These are phyloP conservation scores for Cheumatopsyche charites DNA, from an alignment of 1,140 invertebrate species.

Conservation along the genomic window DNA sequence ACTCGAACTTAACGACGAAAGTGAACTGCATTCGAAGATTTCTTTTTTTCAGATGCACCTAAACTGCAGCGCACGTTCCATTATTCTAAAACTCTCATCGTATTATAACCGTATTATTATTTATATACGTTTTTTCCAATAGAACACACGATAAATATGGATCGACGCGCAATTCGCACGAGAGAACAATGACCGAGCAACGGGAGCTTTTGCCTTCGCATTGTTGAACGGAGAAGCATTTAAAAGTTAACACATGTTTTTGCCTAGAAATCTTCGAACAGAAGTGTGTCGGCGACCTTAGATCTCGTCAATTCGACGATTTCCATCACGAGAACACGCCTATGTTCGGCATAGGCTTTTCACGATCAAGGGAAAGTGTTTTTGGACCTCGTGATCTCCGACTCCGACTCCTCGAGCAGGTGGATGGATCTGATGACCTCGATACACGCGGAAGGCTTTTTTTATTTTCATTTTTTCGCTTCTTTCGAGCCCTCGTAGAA, in stretches of 20 bases:
- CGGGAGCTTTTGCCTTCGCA: slow-evolving; percentile 2
- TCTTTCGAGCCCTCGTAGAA: too few species aligned
- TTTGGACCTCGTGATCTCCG: slow-evolving; percentile 14
- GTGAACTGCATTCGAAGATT: too few species aligned
- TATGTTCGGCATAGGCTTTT: background rate
- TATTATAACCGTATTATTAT: too few species aligned
- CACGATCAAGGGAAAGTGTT: slow-evolving; percentile 20
- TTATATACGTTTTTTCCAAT: too few species aligned
- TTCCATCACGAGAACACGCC: slow-evolving; percentile 2
- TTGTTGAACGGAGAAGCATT: background rate
- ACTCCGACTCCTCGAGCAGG: slow-evolving; percentile 11
- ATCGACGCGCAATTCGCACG: background rate
- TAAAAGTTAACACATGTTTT: background rate
- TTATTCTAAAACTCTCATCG: too few species aligned
- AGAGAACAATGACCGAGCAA: background rate
- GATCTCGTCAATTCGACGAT: slow-evolving; percentile 10
- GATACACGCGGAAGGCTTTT: background rate
- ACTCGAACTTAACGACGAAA: background rate
- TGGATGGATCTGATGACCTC: slow-evolving; percentile 15
- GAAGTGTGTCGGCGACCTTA: slow-evolving; percentile 3
- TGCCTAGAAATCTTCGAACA: background rate
- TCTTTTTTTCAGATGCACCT: too few species aligned
- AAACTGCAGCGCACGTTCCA: too few species aligned
- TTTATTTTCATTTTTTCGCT: too few species aligned
- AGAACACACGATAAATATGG: too few species aligned